A percentile compares a stretch with the other conserved stretches of the same genome.
Conservation (phyloP, 2,888 invertebrate genomes). For the Phasia obesa region DNA sequence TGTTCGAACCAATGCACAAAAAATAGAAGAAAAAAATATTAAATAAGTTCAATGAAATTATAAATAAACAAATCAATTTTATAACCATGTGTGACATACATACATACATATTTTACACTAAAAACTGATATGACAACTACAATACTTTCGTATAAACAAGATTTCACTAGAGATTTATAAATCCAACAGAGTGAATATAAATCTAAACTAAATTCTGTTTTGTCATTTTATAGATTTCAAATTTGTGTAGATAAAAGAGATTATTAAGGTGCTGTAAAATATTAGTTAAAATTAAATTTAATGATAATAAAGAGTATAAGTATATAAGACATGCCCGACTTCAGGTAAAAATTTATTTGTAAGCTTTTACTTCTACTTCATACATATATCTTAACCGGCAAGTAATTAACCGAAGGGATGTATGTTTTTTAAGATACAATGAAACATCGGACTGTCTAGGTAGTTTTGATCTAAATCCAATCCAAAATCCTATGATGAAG, state of each 20-base stretch:
- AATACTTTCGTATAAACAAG: neutral
- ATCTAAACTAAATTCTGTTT: constrained; percentile 37
- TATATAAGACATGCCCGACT: no score
- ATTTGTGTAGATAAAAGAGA: neutral
- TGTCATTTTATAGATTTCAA: neutral
- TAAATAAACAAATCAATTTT: neutral
- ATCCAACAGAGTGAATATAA: constrained; percentile 34
- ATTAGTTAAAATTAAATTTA: neutral
- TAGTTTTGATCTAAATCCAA: no score
- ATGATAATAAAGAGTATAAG: no score
- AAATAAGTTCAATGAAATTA: constrained; percentile 26
- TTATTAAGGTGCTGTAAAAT: neutral
- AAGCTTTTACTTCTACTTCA: no score
- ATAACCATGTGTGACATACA: neutral
- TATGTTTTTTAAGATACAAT: no score
- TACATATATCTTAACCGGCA: no score
- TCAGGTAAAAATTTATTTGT: no score
- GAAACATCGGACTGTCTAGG: no score
- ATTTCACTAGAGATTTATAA: constrained; percentile 15
- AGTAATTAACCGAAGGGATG: no score
- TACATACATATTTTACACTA: constrained; percentile 2
- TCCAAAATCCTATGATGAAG: no score
- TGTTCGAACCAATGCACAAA: neutral
- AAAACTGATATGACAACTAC: constrained; percentile 45
- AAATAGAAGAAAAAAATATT: neutral